A percentile compares a stretch with the other conserved stretches of the same genome.
These are phyloP conservation scores for Poeciliopsis gracilis DNA, from an alignment of 2,797 vertebrate species.

Conservation along the genomic window DNA sequence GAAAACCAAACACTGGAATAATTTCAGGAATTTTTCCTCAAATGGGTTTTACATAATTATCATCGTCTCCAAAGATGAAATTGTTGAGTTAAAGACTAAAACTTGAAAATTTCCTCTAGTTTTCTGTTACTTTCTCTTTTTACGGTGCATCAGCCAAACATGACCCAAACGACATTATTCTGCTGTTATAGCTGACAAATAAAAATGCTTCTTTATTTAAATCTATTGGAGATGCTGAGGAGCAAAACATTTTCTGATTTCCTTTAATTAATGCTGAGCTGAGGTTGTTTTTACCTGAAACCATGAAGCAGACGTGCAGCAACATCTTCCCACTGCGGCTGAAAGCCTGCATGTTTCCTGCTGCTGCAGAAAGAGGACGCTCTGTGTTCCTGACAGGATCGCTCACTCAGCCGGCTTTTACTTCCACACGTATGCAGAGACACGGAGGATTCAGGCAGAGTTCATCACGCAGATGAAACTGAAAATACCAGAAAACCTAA, in stretches of 20 bases:
- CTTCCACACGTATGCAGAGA: not conserved
- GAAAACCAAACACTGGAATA: too few relatives aligned
- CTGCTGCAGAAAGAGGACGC: not conserved
- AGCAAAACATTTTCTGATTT: not conserved
- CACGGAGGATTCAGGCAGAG: not conserved
- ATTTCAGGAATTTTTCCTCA: too few relatives aligned
- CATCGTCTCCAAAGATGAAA: too few relatives aligned
- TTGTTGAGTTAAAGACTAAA: too few relatives aligned
- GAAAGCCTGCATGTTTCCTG: not conserved
- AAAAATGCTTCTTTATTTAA: not conserved
- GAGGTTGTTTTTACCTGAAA: slow-evolving; percentile 48
- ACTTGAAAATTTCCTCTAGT: too few relatives aligned
- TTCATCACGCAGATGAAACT: not conserved
- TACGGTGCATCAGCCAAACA: not conserved
- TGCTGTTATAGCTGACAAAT: not conserved
- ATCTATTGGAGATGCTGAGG: not conserved
- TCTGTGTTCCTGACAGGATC: not conserved
- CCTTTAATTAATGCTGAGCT: not conserved
- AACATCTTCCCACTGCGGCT: slow-evolving; percentile 5
- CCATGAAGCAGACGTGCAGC: slow-evolving; percentile 27
- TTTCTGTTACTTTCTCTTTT: not conserved
- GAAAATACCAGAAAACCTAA: not conserved
- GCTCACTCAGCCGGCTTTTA: not conserved
- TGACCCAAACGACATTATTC: too few relatives aligned
- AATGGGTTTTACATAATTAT: too few relatives aligned